Conservation (phyloP, 2,888 invertebrate genomes). For the Eucera pruinosa region DNA sequence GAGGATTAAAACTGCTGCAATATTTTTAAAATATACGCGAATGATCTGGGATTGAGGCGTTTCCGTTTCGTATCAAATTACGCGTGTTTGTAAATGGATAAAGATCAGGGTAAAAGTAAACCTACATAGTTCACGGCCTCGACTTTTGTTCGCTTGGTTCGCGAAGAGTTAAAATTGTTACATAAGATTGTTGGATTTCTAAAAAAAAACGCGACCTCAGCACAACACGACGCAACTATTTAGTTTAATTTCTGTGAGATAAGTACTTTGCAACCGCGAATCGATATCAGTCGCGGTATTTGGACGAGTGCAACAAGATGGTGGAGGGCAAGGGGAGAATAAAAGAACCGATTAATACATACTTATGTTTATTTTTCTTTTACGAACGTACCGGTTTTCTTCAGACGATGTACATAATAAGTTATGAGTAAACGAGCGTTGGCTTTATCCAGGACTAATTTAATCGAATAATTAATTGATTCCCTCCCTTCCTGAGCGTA, state of each 20-base stretch:
- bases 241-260: background rate
- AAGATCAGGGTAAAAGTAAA: no score
- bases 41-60: no score
- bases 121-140: no score
- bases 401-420: slow-evolving; percentile 83
- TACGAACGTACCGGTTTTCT: slow-evolving; percentile 82
- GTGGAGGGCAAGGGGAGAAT: slow-evolving; percentile 54
- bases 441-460: slow-evolving; percentile 81
- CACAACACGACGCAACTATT: slow-evolving; percentile 55
- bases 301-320: no score
- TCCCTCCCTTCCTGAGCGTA: slow-evolving; percentile 33
- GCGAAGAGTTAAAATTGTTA: background rate
- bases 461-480: slow-evolving; percentile 20
- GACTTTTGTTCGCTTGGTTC: no score
- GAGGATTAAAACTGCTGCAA: no score
- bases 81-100: no score
- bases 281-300: no score
- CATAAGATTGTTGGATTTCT: background rate
- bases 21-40: no score
- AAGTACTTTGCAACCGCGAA: background rate
- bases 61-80: no score
- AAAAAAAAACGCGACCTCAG: slow-evolving; percentile 31
- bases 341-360: slow-evolving; percentile 78
- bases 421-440: slow-evolving; percentile 83
- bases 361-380: slow-evolving; percentile 83